These are phyloP conservation scores for Cantharis rustica DNA, from an alignment of 2,888 invertebrate species.

Conservation along the genomic window DNA sequence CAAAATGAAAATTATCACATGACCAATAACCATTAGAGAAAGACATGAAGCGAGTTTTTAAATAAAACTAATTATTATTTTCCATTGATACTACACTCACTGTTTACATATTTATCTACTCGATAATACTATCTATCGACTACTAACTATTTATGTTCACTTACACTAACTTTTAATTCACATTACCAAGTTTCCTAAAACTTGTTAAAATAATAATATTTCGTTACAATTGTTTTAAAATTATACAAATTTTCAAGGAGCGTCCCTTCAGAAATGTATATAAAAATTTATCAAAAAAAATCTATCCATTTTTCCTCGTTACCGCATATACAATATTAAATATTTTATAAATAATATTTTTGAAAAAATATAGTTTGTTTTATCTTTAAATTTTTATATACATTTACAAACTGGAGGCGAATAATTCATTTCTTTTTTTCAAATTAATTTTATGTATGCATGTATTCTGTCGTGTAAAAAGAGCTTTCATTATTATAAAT, in stretches of 20 bases:
- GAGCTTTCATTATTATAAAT: neutral
- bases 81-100: slow-evolving; percentile 55
- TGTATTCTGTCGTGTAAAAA: neutral
- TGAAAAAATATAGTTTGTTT: slow-evolving; percentile 20
- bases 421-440: neutral
- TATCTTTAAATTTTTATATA: neutral
- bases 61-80: slow-evolving; percentile 32
- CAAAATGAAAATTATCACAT: slow-evolving; percentile 22
- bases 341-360: slow-evolving; percentile 2
- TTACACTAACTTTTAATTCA: slow-evolving; percentile 52
- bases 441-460: neutral
- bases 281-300: slow-evolving; percentile 27
- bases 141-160: slow-evolving; percentile 53
- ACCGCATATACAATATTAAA: neutral
- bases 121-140: slow-evolving; percentile 55
- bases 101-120: slow-evolving; percentile 48
- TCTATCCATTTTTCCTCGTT: neutral
- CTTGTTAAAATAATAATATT: slow-evolving; percentile 24
- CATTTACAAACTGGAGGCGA: neutral
- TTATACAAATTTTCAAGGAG: slow-evolving; percentile 21
- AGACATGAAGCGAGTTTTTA: slow-evolving; percentile 2
- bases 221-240: slow-evolving; percentile 27
- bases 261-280: slow-evolving; percentile 24
- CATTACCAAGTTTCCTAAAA: slow-evolving; percentile 40
- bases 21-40: slow-evolving; percentile 19